These are phyloP conservation scores for Centropus bengalensis DNA, from an alignment of 2,113 vertebrate species.

Conservation along the genomic window DNA sequence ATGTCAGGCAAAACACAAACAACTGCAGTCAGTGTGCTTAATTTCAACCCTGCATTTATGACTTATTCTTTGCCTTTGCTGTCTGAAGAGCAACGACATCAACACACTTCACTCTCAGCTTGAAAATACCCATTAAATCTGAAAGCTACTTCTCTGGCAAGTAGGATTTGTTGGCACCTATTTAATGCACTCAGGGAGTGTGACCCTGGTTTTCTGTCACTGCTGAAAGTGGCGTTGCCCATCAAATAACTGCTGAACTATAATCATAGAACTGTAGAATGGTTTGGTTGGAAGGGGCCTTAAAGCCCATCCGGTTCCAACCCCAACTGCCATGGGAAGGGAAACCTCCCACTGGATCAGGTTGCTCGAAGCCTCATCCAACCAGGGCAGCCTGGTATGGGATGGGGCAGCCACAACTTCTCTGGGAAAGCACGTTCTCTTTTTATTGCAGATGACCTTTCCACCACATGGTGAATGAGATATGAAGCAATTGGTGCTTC, in stretches of 20 bases:
- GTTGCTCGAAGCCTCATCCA: too few species aligned
- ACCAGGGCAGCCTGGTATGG: too few species aligned
- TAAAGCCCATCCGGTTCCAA: too few species aligned
- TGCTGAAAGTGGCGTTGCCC: not conserved
- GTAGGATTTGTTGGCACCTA: not conserved
- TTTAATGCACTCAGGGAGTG: not conserved
- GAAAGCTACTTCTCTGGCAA: not conserved
- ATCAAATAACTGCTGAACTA: not conserved
- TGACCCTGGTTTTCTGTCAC: not conserved
- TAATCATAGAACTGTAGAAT: not conserved
- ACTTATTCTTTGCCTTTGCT: not conserved
- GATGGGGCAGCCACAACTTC: too few species aligned
- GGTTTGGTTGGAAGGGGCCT: too few species aligned
- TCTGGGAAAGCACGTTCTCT: not conserved
- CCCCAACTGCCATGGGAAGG: too few species aligned
- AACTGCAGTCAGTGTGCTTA: not conserved
- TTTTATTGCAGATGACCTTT: not conserved
- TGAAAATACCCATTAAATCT: constrained; percentile 2
- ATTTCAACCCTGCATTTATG: not conserved
- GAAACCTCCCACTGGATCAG: too few species aligned
- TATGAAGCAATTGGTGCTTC: not conserved
- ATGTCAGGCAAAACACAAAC: not conserved
- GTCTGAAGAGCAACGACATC: not conserved
- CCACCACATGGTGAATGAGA: not conserved
- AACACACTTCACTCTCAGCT: not conserved